These are phyloP conservation scores for Cairina moschata DNA, from an alignment of 2,113 vertebrate genomes.

Conservation along the genomic window DNA sequence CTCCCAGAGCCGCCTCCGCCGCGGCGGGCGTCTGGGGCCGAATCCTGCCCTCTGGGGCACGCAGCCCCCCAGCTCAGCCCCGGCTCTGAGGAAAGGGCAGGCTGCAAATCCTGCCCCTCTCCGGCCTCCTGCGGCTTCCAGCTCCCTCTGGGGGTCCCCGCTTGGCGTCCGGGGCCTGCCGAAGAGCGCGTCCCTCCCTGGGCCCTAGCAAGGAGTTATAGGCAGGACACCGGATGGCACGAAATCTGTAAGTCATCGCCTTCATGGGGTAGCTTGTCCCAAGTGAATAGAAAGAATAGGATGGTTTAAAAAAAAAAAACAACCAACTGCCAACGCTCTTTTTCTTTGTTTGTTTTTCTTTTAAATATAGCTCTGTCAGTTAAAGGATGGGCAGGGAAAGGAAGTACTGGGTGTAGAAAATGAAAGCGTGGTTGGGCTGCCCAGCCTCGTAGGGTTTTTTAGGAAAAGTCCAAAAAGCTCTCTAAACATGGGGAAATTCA, in stretches of 20 bases:
- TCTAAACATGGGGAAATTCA: neutral
- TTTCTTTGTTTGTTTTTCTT: neutral
- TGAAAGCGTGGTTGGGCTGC: neutral
- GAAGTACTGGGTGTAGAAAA: slow-evolving; percentile 41
- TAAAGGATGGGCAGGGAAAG: neutral
- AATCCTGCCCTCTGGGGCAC: neutral
- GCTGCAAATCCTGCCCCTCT: neutral
- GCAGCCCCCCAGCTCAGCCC: neutral
- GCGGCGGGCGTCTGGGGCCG: slow-evolving; percentile 6
- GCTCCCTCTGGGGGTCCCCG: neutral
- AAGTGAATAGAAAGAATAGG: neutral
- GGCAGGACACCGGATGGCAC: neutral
- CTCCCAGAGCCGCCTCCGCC: neutral
- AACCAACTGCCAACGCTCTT: neutral
- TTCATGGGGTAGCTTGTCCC: neutral
- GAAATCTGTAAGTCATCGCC: neutral
- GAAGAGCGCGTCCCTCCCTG: neutral
- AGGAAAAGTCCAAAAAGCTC: neutral
- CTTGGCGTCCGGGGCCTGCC: rapidly evolving
- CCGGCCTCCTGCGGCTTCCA: neutral
- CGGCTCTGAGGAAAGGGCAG: neutral
- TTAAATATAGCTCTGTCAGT: neutral
- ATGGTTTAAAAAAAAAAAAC: neutral
- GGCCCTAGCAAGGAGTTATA: neutral
- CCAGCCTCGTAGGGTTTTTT: neutral